Percentiles rank a stretch among this genome's conserved stretches.
Conservation (phyloP, 1,140 invertebrate species). For the Wiebesia pumilae region DNA sequence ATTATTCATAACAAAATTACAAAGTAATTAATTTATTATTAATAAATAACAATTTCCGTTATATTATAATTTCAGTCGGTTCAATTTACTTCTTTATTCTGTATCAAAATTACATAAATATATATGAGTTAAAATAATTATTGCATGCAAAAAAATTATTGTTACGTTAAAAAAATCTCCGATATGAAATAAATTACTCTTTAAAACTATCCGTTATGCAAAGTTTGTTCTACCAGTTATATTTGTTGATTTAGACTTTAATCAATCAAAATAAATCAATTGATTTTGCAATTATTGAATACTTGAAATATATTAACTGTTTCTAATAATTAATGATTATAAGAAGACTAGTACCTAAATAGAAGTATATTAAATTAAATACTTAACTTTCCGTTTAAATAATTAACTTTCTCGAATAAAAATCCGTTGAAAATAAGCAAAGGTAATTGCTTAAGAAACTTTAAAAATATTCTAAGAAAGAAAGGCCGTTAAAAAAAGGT, state of each 20-base stretch:
- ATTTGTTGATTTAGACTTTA: neutral
- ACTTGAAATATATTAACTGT: neutral
- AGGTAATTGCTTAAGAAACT: conserved; percentile 17
- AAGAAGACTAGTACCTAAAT: neutral
- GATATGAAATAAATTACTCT: too few species aligned
- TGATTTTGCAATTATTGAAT: neutral
- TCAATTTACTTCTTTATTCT: too few species aligned
- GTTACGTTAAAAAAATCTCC: too few species aligned
- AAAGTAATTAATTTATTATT: too few species aligned
- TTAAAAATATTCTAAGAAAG: conserved; percentile 1
- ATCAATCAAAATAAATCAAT: neutral
- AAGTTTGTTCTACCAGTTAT: neutral
- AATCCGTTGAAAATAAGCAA: neutral
- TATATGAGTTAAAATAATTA: too few species aligned
- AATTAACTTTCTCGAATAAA: neutral
- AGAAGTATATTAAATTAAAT: neutral
- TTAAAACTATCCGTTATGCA: too few species aligned
- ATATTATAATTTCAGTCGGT: too few species aligned
- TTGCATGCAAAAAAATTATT: too few species aligned
- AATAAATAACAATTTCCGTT: too few species aligned
- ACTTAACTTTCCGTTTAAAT: neutral
- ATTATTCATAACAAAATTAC: too few species aligned
- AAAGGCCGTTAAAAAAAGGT: neutral
- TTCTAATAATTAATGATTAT: neutral
- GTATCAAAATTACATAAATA: too few species aligned